Percentiles rank a stretch among this genome's conserved stretches.
Conservation (phyloP, 2,113 vertebrate species). For the Psammodynastes pulverulentus region DNA sequence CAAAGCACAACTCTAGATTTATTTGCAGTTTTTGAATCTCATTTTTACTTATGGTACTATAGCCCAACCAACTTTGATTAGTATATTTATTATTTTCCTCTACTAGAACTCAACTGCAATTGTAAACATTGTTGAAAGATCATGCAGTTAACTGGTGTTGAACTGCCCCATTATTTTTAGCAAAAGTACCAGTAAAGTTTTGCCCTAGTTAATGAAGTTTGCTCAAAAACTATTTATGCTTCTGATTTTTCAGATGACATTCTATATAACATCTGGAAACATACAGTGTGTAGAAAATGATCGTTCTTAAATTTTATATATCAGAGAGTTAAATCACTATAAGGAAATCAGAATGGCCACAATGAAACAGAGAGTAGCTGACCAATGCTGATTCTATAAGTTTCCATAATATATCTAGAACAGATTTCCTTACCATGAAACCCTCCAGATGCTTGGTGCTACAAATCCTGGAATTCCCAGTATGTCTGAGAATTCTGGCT, state of each 20-base stretch:
- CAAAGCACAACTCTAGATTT: constrained; percentile 67
- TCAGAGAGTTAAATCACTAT: background rate
- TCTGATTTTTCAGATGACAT: constrained; percentile 75
- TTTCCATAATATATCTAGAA: background rate
- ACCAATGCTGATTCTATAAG: background rate
- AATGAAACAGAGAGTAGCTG: background rate
- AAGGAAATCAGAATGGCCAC: background rate
- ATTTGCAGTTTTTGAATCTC: constrained; percentile 76
- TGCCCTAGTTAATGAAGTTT: constrained; percentile 75
- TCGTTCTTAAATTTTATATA: constrained; percentile 39
- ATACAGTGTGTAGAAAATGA: constrained; percentile 8
- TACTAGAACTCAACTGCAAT: constrained; percentile 67
- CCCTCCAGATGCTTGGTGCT: background rate
- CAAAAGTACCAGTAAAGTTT: constrained; percentile 72
- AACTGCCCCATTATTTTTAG: constrained; percentile 77
- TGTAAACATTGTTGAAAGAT: constrained; percentile 78
- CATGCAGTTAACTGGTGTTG: constrained; percentile 78
- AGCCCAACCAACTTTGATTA: constrained; percentile 68
- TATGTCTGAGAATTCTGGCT: too few species aligned
- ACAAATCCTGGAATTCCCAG: background rate
- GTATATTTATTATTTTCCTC: constrained; percentile 78
- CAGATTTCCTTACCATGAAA: background rate
- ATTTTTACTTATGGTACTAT: constrained; percentile 75
- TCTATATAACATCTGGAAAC: constrained; percentile 50
- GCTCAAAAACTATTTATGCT: constrained; percentile 73